Conservation (phyloP, 2,888 invertebrate species). For the Temnothorax ravouxi region DNA sequence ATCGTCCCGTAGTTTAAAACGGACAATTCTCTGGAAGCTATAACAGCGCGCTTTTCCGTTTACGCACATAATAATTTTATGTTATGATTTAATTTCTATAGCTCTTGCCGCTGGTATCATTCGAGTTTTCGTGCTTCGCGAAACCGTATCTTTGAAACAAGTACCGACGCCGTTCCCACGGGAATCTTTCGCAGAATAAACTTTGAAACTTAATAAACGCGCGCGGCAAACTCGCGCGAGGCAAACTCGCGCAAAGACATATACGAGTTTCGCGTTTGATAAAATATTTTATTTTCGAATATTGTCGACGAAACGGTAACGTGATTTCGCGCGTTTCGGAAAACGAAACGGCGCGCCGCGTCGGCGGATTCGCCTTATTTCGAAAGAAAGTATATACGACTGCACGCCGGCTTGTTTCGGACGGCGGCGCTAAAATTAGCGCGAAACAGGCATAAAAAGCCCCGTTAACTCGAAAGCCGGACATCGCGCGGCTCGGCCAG, state of each 20-base stretch:
- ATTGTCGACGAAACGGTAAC: neutral
- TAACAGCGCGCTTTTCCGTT: neutral
- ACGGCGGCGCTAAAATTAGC: neutral
- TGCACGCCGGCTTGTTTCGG: neutral
- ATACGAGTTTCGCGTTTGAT: neutral
- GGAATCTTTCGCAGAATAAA: constrained; percentile 1
- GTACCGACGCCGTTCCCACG: neutral
- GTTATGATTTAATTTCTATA: constrained; percentile 6
- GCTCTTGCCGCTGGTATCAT: neutral
- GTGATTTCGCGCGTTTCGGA: neutral
- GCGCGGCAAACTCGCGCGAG: neutral
- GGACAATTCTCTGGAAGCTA: neutral
- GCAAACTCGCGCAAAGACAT: neutral
- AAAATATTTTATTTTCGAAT: neutral
- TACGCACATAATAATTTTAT: neutral
- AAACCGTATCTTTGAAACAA: neutral
- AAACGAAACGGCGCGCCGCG: neutral
- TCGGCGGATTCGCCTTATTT: neutral
- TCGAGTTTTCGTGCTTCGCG: neutral
- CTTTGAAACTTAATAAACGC: neutral
- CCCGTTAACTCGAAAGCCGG: constrained; percentile 44
- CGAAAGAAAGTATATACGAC: neutral
- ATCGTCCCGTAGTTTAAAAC: neutral
- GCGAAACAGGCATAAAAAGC: constrained; percentile 31
- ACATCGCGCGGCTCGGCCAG: constrained; percentile 29